A percentile compares a stretch with the other conserved stretches of the same genome.
These are phyloP conservation scores for Peromyscus polionotus DNA, from an alignment of 2,113 vertebrate species.

Conservation along the genomic window DNA sequence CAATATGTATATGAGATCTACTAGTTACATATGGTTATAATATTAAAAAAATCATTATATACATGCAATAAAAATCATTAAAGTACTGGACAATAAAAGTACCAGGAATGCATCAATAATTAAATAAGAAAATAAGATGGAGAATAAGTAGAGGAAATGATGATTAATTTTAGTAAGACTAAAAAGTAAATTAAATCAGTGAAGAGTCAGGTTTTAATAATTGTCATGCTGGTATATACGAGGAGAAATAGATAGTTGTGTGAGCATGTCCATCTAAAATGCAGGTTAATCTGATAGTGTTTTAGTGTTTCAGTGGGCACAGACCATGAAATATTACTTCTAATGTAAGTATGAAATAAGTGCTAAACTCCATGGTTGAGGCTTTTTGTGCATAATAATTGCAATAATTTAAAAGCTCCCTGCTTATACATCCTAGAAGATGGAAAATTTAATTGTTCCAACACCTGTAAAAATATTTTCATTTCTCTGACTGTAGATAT, in stretches of 20 bases:
- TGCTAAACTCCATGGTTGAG: neutral
- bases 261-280: neutral
- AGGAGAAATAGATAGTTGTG: neutral
- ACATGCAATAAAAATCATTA: neutral
- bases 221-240: neutral
- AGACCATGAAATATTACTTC: conserved; percentile 30
- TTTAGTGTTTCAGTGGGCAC: neutral
- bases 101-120: neutral
- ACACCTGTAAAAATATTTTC: neutral
- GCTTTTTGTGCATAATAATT: neutral
- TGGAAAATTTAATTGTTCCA: neutral
- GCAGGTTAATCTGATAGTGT: neutral
- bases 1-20: neutral
- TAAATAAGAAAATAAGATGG: conserved; percentile 16
- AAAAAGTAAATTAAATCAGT: conserved; percentile 10
- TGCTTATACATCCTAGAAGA: neutral
- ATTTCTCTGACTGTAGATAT: neutral
- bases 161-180: neutral
- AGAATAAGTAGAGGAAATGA: neutral
- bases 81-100: neutral
- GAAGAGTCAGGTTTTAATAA: neutral
- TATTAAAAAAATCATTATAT: neutral
- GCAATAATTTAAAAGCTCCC: neutral
- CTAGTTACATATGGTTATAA: neutral
- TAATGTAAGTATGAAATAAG: neutral